Percentiles rank a stretch among this genome's conserved stretches.
These are phyloP conservation scores for Sylvilagus bachmani DNA, from an alignment of 2,113 vertebrate genomes.

Conservation along the genomic window DNA sequence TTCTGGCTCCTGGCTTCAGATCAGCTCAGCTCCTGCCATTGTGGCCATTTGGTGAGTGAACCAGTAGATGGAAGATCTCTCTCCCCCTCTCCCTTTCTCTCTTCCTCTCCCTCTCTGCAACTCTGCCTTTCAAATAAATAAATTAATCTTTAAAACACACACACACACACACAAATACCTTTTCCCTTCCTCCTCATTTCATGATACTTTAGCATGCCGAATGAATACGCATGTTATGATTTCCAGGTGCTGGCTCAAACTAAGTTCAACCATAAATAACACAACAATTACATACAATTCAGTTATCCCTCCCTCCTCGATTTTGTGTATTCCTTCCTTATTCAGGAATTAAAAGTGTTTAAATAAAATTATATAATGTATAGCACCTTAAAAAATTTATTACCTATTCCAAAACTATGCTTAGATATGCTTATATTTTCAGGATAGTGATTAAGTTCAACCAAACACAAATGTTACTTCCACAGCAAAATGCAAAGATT, in stretches of 20 bases:
- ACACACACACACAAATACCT: neutral
- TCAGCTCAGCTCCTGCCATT: too few species aligned
- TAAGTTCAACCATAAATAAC: neutral
- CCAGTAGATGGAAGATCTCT: too few species aligned
- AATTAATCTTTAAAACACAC: too few species aligned
- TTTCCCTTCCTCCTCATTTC: neutral
- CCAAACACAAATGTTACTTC: neutral
- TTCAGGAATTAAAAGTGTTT: neutral
- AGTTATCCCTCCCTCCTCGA: neutral
- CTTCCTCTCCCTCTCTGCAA: too few species aligned
- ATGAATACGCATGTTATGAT: neutral
- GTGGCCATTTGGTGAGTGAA: too few species aligned
- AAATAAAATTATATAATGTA: neutral
- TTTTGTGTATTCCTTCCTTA: neutral
- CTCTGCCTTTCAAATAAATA: too few species aligned
- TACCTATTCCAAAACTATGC: neutral
- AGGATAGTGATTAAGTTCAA: slow-evolving; percentile 27
- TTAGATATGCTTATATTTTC: slow-evolving; percentile 6
- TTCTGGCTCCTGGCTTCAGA: too few species aligned
- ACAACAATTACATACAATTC: neutral
- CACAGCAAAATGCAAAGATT: neutral
- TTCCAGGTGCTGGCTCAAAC: neutral
- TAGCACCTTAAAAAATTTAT: neutral
- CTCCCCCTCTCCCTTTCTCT: too few species aligned
- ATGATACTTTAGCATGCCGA: neutral